These are phyloP conservation scores for Bos javanicus DNA, from an alignment of 2,113 vertebrate species.

Conservation along the genomic window DNA sequence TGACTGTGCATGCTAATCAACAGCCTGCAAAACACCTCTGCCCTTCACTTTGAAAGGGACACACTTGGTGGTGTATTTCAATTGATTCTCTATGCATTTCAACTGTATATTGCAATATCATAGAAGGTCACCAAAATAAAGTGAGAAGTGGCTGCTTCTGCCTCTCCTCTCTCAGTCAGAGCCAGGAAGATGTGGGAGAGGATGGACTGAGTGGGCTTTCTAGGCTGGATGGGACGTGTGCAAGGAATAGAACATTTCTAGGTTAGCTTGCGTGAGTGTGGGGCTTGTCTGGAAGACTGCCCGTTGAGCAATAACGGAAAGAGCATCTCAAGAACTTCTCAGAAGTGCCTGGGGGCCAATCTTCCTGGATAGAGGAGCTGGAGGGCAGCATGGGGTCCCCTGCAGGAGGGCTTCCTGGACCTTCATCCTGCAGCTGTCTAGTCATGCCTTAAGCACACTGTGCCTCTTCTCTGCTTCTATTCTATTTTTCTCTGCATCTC, in stretches of 20 bases:
- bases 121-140: neutral
- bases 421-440: neutral
- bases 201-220: rapidly evolving
- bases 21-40: neutral
- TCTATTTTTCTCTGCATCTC: neutral
- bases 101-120: neutral
- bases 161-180: neutral
- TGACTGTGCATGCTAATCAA: neutral
- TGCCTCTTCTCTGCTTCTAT: neutral
- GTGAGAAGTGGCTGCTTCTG: neutral
- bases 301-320: neutral
- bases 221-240: neutral
- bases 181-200: neutral
- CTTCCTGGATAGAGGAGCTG: neutral
- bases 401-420: neutral
- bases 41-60: slow-evolving; percentile 18
- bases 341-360: neutral
- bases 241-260: neutral
- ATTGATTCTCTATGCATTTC: neutral
- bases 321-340: neutral
- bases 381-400: neutral
- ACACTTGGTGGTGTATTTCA: neutral
- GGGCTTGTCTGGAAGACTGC: neutral
- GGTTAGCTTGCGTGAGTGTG: neutral
- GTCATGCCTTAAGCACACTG: neutral